Percentiles rank a stretch among this genome's conserved stretches.
Conservation (phyloP, 92 coral and sea anemone species). For the Pocillopora grandis region DNA sequence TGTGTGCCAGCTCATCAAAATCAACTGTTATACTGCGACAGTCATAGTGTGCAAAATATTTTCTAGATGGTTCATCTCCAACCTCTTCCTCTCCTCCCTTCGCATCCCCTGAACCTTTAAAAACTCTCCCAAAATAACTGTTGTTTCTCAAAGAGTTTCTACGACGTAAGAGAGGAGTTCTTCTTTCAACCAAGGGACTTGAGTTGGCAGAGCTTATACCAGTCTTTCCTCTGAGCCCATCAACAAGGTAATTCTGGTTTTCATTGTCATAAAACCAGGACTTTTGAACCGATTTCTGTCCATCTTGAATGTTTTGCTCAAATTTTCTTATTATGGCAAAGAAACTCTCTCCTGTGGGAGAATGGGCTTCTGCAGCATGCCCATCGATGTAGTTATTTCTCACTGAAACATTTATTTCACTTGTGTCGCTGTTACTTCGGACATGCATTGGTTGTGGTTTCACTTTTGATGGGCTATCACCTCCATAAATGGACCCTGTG, state of each 20-base stretch:
- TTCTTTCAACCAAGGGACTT: conserved; percentile 87
- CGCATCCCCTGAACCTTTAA: conserved; percentile 69
- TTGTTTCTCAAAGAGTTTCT: conserved; percentile 84
- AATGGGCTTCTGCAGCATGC: conserved; percentile 67
- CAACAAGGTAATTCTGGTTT: conserved; percentile 51
- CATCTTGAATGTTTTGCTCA: conserved; percentile 86
- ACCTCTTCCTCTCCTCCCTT: conserved; percentile 77
- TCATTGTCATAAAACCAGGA: conserved; percentile 45
- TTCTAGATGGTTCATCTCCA: conserved; percentile 67
- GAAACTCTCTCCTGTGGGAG: conserved; percentile 94
- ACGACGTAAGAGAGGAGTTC: conserved; percentile 75
- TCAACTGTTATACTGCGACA: conserved; percentile 89
- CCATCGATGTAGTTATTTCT: conserved; percentile 49
- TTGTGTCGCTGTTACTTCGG: conserved; percentile 90
- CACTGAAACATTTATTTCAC: conserved; percentile 77
- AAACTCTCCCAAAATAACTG: conserved; percentile 66
- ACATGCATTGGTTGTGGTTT: conserved; percentile 75
- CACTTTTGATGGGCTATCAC: conserved; percentile 66
- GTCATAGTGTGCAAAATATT: conserved; percentile 91
- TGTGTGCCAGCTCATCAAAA: conserved; percentile 81
- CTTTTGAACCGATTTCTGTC: conserved; percentile 44
- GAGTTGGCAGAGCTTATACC: conserved; percentile 62
- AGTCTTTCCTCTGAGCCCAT: conserved; percentile 64
- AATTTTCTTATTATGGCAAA: conserved; percentile 84
- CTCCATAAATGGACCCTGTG: conserved; percentile 93